Conservation (phyloP, 2,113 vertebrate species). For the Cisticola juncidis region DNA sequence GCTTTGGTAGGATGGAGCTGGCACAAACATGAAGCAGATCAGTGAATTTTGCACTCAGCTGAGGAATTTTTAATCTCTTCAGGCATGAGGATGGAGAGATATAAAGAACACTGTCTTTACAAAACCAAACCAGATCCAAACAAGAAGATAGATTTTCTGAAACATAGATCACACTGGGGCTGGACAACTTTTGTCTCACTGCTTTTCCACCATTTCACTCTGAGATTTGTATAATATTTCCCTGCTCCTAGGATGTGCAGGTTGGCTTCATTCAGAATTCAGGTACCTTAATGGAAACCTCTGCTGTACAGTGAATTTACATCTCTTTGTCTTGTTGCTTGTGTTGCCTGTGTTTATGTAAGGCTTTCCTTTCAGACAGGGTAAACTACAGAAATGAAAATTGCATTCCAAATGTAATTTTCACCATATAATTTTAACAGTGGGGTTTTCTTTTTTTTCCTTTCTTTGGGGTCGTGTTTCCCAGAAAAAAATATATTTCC, state of each 20-base stretch:
- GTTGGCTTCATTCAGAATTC: not conserved
- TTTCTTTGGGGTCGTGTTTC: not conserved
- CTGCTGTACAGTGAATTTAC: not conserved
- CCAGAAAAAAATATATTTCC: not conserved
- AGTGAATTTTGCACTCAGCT: not conserved
- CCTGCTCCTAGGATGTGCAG: accelerated
- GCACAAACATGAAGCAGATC: not conserved
- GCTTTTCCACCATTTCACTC: not conserved
- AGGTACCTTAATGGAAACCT: not conserved
- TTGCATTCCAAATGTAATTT: not conserved
- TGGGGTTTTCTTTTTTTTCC: accelerated
- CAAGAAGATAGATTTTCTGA: not conserved
- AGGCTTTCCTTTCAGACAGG: not conserved
- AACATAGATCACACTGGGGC: not conserved
- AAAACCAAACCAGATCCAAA: not conserved
- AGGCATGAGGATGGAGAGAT: not conserved
- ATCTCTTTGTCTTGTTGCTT: not conserved
- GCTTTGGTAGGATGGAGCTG: not conserved
- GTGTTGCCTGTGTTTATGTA: not conserved
- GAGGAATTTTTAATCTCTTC: not conserved
- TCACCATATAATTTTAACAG: not conserved
- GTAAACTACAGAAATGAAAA: not conserved
- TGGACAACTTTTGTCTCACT: not conserved
- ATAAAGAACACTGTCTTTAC: not conserved
- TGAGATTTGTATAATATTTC: not conserved